Conservation (phyloP, 2,113 vertebrate genomes). For the cat (Felis catus) region DNA sequence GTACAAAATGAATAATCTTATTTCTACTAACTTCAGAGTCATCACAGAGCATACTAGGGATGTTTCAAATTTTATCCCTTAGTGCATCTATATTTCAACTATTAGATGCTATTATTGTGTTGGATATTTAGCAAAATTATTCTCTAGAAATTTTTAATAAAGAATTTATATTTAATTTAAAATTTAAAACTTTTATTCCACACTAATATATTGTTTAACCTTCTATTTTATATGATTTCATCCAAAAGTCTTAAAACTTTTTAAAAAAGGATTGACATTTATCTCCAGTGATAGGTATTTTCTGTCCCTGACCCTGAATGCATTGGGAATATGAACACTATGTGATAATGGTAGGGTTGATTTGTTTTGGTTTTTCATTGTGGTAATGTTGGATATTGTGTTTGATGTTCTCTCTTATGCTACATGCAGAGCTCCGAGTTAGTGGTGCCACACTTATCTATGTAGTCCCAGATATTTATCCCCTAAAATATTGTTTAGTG, state of each 20-base stretch:
- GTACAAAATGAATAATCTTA: neutral
- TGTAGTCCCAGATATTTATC: neutral
- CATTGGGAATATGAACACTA: neutral
- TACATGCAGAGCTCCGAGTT: neutral
- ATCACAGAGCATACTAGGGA: neutral
- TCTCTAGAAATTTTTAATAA: neutral
- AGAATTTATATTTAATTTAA: neutral
- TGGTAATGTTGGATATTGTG: neutral
- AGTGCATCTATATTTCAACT: neutral
- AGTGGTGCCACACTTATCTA: neutral
- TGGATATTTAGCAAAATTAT: neutral
- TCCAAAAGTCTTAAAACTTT: neutral
- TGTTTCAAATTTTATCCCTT: neutral
- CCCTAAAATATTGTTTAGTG: neutral
- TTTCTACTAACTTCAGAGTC: neutral
- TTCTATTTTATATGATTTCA: neutral
- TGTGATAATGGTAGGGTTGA: neutral
- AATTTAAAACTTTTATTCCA: neutral
- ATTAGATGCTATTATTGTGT: neutral
- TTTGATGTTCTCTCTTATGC: neutral
- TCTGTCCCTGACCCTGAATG: neutral
- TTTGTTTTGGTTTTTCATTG: neutral
- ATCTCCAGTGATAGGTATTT: neutral
- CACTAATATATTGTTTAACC: neutral
- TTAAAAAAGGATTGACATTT: neutral